These are phyloP conservation scores for Takifugu flavidus DNA, from an alignment of 2,113 vertebrate genomes.

Conservation along the genomic window DNA sequence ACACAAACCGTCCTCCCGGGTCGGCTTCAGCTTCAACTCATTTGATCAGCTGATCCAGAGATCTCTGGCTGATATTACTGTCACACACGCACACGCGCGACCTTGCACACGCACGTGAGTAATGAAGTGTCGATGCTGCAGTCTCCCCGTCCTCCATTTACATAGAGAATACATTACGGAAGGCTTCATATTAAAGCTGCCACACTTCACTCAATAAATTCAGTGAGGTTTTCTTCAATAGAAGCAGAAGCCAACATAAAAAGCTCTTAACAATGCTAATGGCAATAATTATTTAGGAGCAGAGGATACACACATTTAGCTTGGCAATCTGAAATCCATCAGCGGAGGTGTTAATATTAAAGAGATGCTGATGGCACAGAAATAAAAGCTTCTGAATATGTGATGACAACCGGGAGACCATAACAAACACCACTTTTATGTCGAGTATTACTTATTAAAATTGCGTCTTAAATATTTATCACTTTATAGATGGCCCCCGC, in stretches of 20 bases:
- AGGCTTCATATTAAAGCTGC: conserved; percentile 41
- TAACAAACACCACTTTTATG: conserved; percentile 73
- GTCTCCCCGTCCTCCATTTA: conserved; percentile 47
- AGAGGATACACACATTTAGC: conserved; percentile 71
- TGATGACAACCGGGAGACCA: conserved; percentile 67
- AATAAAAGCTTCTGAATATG: conserved; percentile 58
- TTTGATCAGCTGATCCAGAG: no score
- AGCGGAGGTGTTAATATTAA: conserved; percentile 75
- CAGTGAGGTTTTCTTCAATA: conserved; percentile 30
- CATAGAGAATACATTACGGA: conserved; percentile 62
- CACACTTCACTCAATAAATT: conserved; percentile 10
- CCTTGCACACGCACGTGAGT: conserved; percentile 10
- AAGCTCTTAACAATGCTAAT: conserved; percentile 71
- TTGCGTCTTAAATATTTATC: conserved; percentile 74
- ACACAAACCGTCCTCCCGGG: no score
- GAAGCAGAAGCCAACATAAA: conserved; percentile 54
- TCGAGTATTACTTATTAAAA: conserved; percentile 77
- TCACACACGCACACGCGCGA: background rate
- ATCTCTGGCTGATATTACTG: no score
- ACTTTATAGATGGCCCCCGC: conserved; percentile 68
- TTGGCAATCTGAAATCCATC: conserved; percentile 74
- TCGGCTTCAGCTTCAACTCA: no score
- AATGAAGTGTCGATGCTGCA: conserved; percentile 53
- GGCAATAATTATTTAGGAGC: conserved; percentile 66
- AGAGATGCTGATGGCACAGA: conserved; percentile 71